phyloP scores from a whole-genome alignment of 2,113 vertebrate species.

The Chionomys nivalis region DNA sequence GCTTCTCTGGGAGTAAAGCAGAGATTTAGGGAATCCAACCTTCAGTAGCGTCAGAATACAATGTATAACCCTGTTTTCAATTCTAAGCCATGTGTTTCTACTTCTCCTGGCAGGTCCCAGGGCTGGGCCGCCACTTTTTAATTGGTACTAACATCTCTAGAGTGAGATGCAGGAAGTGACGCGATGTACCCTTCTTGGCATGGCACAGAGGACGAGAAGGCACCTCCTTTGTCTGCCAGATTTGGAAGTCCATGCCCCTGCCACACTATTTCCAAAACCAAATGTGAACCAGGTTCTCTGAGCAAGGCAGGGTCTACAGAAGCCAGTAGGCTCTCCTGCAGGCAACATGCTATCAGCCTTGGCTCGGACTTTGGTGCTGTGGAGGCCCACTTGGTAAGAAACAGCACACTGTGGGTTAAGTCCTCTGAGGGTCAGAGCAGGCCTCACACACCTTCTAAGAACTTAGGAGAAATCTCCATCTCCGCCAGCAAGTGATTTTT shows the following conservation, averaged over 20 bases:
- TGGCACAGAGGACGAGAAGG: background rate
- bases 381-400: background rate
- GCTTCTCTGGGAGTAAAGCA: background rate
- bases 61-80: background rate
- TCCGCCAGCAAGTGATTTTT: background rate
- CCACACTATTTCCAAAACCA: background rate
- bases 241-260: background rate
- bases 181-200: accelerated
- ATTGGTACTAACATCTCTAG: background rate
- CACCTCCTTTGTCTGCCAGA: background rate
- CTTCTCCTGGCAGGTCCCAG: background rate
- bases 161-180: background rate
- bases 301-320: background rate
- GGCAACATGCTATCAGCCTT: background rate
- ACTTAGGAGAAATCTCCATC: conserved; percentile 33
- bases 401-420: background rate
- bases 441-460: conserved; percentile 42
- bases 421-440: conserved; percentile 62
- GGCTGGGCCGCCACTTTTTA: background rate
- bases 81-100: background rate
- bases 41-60: background rate
- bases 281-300: background rate
- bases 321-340: background rate
- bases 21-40: background rate
- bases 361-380: background rate